Conservation (phyloP, 53 echinoderm and acorn worm species). For the Zoroaster sp. region DNA sequence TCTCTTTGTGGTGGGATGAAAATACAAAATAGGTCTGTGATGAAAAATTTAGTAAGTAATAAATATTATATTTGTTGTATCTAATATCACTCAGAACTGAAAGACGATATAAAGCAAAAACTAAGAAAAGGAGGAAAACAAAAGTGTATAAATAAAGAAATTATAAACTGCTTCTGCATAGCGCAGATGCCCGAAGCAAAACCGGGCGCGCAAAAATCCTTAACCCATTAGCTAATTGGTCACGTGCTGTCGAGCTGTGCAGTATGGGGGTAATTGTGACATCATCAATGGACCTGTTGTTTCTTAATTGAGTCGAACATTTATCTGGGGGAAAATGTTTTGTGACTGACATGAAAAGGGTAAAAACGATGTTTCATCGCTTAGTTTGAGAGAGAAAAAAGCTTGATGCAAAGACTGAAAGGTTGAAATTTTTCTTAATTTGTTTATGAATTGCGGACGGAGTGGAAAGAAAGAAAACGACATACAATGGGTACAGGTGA, state of each 20-base stretch:
- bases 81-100: too few relatives aligned
- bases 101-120: background rate
- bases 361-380: background rate
- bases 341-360: background rate
- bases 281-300: background rate
- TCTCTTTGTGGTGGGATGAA: background rate
- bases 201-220: background rate
- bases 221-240: constrained; percentile 39
- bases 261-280: background rate
- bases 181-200: background rate
- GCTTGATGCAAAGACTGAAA: too few relatives aligned
- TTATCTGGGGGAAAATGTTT: background rate
- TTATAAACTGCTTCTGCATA: too few relatives aligned
- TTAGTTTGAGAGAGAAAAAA: too few relatives aligned
- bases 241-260: background rate
- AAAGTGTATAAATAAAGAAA: too few relatives aligned
- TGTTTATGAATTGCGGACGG: too few relatives aligned
- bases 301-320: background rate
- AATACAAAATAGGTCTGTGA: background rate
- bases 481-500: too few relatives aligned
- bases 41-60: too few relatives aligned
- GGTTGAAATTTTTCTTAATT: too few relatives aligned
- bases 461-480: too few relatives aligned
- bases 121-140: background rate
- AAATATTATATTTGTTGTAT: too few relatives aligned